Base-by-base conservation (phyloP, 2,888 invertebrate genomes). In the Tetragonula carbonaria region DNA sequence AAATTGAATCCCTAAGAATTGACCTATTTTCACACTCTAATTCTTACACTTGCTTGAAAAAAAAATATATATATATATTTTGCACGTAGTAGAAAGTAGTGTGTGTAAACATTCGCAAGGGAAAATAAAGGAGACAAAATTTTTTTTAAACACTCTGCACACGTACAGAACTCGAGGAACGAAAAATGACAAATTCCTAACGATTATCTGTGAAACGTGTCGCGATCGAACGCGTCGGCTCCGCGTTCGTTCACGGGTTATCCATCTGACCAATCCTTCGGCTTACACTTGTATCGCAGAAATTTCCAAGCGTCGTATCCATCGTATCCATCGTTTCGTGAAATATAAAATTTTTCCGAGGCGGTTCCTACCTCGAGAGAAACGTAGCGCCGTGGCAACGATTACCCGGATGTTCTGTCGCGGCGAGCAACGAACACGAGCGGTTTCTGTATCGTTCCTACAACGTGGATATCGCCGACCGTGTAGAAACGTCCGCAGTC, bases 391-490 rank as follows among this genome's bases (percentile, higher is more conserved):
- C 38, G 33, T 33, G n/a, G 4, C 33, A 33, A 18, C 63, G 74
- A 73, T 73, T 73, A 73, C 62, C 63, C 33, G n/a, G 51, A 51
- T 38, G 18, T 53, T 13, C 53, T 74, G 74, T 53, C 65, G 23
- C 33, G n/a, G n/a, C 53, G 65, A 65, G 74, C 53, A 51, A 63
- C 62, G 62, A 51, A 65, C n/a, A 55, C 53, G 14, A 16, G 1
- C 21, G 50, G 23, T 59, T 8, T 16, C 38, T 71, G 33, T 72
- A 68, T 76, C 68, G 23, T 74, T 14, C 38, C 66, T 57, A 16
- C 23, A 59, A 51, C 53, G 5, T 5, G 16, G 53, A 83, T n/a
- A 23, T 67, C 45, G 28, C 45, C 57, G 51, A 14, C 65, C 65
- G 38, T 21, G 38, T 50, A 50, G 23, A 73, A 79, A 65, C 74